phyloP scores from a whole-genome alignment of 2,888 invertebrate species.

The Rhagonycha fulva region DNA sequence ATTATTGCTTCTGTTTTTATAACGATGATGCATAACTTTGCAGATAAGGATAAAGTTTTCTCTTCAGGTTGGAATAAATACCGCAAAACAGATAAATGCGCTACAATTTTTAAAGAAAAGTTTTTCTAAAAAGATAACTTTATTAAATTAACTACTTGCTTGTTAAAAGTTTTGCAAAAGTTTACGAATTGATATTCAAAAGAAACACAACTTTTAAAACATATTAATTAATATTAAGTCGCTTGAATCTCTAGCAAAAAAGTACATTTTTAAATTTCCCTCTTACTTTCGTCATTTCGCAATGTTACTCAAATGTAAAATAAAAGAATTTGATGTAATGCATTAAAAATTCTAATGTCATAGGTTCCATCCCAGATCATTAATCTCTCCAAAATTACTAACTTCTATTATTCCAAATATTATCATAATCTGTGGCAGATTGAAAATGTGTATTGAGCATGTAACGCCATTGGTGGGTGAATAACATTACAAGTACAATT shows the following conservation, averaged over 20 bases:
- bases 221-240: not conserved
- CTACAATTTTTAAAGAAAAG: not conserved
- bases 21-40: slow-evolving; percentile 29
- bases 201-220: not conserved
- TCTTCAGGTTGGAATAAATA: not conserved
- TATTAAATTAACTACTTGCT: not conserved
- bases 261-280: not conserved
- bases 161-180: not conserved
- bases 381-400: too few relatives aligned
- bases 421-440: too few relatives aligned
- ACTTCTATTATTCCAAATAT: too few relatives aligned
- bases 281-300: too few relatives aligned
- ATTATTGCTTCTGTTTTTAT: slow-evolving; percentile 37
- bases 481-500: too few relatives aligned
- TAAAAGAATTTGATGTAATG: too few relatives aligned
- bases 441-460: too few relatives aligned
- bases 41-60: slow-evolving; percentile 10
- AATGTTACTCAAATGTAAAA: too few relatives aligned
- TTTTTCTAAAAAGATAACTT: not conserved
- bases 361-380: too few relatives aligned
- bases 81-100: not conserved
- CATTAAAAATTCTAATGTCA: too few relatives aligned
- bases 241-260: not conserved
- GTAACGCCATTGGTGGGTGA: too few relatives aligned
- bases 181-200: not conserved